Conservation (phyloP, 92 coral and sea anemone species). For the Epizoanthus stellaris region DNA sequence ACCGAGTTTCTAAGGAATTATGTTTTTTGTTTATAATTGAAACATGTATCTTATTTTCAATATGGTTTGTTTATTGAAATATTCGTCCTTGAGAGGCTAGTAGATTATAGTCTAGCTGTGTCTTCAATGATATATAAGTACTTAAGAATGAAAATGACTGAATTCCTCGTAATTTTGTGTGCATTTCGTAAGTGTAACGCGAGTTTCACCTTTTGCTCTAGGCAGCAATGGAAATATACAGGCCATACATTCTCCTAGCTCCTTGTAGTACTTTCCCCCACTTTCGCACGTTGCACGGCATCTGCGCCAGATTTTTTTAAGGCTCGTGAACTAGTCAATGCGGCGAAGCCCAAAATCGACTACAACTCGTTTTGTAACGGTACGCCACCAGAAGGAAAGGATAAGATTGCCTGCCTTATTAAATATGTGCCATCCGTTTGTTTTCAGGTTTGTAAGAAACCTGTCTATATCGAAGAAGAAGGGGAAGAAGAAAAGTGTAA, state of each 20-base stretch:
- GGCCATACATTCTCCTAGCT: background rate
- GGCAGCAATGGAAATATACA: conserved; percentile 40
- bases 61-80: too few species aligned
- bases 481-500: conserved; percentile 18
- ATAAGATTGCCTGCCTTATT: conserved; percentile 65
- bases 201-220: background rate
- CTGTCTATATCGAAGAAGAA: conserved; percentile 10
- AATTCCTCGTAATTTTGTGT: too few species aligned
- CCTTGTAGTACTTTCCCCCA: conserved; percentile 1
- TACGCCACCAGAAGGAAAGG: conserved; percentile 33
- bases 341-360: conserved; percentile 52
- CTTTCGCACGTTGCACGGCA: background rate
- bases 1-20: too few species aligned
- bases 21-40: too few species aligned
- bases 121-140: too few species aligned
- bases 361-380: conserved; percentile 49
- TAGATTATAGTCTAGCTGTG: too few species aligned
- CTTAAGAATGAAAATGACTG: too few species aligned
- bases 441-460: conserved; percentile 57
- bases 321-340: conserved; percentile 45
- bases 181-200: too few species aligned
- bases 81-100: too few species aligned
- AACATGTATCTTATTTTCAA: too few species aligned
- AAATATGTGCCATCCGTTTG: conserved; percentile 51
- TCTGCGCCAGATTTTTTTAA: conserved; percentile 31